These are phyloP conservation scores for Rhegmatorhina hoffmannsi DNA, from an alignment of 2,113 vertebrate genomes.

Conservation along the genomic window DNA sequence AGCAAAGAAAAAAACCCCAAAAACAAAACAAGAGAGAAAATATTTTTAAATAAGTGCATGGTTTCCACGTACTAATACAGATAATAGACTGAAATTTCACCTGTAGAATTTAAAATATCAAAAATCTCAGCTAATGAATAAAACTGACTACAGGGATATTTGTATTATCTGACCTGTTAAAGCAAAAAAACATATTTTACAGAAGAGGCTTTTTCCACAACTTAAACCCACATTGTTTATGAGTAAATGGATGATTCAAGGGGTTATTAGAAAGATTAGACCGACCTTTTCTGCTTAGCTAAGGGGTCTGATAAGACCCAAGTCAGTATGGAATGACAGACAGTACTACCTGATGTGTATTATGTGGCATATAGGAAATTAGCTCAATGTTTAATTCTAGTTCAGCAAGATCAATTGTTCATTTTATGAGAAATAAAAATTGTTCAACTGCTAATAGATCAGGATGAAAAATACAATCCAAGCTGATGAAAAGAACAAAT, in stretches of 20 bases:
- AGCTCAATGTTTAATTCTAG: neutral
- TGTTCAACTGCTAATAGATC: neutral
- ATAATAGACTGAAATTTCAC: constrained; percentile 44
- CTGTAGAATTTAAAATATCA: constrained; percentile 40
- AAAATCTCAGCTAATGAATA: constrained; percentile 9
- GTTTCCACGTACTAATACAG: constrained; percentile 42
- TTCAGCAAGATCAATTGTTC: neutral
- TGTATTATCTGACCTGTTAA: neutral
- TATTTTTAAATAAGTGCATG: neutral
- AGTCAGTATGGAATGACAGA: neutral
- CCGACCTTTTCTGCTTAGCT: neutral
- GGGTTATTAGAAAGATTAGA: neutral
- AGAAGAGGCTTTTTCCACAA: neutral
- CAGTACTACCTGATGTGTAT: neutral
- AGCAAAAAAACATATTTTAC: neutral
- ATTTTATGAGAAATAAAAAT: neutral
- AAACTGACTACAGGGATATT: neutral
- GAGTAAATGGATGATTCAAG: neutral
- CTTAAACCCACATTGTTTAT: neutral
- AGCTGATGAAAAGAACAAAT: neutral
- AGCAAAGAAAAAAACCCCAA: neutral
- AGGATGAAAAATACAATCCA: neutral
- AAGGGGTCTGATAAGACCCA: neutral
- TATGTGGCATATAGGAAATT: neutral
- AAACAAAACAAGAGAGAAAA: neutral